Evolutionary conservation across 1,140 invertebrate genomes (phyloP).

Genomic region (Drosophila lowei): DNA sequence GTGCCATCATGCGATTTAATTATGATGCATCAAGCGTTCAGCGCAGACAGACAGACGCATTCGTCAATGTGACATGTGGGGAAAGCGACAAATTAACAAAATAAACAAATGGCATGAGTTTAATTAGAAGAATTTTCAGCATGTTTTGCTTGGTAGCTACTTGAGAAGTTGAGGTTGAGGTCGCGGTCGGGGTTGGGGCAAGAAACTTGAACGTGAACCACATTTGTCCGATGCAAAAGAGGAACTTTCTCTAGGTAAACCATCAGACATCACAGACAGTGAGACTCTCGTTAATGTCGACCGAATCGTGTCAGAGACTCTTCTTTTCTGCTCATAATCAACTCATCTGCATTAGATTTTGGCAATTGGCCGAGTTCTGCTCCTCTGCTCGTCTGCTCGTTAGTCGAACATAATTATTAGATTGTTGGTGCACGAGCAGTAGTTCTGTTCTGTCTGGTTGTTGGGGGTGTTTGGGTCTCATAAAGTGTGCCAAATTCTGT

Average conservation of each 20-base stretch:
- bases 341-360: constrained; percentile 72
- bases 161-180: constrained; percentile 1
- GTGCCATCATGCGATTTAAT: constrained; percentile 71
- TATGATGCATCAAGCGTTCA: constrained; percentile 54
- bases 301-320: constrained; percentile 43
- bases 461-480: constrained; percentile 56
- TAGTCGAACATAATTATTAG: constrained; percentile 56
- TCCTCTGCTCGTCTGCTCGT: constrained; percentile 54
- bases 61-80: constrained; percentile 62
- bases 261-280: constrained; percentile 1
- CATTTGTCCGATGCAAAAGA: constrained; percentile 5
- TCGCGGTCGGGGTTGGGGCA: constrained; percentile 19
- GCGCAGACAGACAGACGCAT: constrained; percentile 42
- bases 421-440: constrained; percentile 9
- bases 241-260: constrained; percentile 41
- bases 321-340: constrained; percentile 61
- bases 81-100: constrained; percentile 71
- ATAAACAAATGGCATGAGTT: constrained; percentile 72
- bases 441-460: constrained; percentile 6
- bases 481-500: constrained; percentile 71
- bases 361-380: constrained; percentile 73
- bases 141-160: constrained; percentile 27
- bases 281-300: constrained; percentile 43
- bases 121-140: constrained; percentile 54
- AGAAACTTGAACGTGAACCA: constrained; percentile 57